Evolutionary conservation across 1,140 invertebrate genomes (phyloP).

Genomic region (Aphidius gifuensis): DNA sequence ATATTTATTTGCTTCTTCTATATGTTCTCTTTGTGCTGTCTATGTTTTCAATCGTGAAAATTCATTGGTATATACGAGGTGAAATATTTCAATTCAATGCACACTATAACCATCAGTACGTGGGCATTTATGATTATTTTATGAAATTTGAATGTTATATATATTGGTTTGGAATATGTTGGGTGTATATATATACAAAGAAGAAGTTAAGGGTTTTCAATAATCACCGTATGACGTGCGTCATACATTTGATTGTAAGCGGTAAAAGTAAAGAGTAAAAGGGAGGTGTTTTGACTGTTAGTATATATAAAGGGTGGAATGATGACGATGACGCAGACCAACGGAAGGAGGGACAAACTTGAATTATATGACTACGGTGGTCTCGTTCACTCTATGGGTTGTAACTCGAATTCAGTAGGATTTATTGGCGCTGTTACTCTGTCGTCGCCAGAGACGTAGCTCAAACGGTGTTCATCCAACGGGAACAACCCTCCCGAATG

Average conservation of each 20-base stretch:
- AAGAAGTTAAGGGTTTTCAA: too few species aligned
- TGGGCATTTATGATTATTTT: too few species aligned
- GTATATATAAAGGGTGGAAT: background rate
- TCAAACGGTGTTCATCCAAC: conserved; percentile 33
- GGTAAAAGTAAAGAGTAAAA: background rate
- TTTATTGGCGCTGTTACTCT: conserved; percentile 42
- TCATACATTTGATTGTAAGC: background rate
- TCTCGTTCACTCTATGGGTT: conserved; percentile 33
- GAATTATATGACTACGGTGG: conserved; percentile 38
- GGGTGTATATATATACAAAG: too few species aligned
- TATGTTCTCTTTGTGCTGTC: too few species aligned
- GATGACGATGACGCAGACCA: conserved; percentile 16
- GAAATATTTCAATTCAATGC: too few species aligned
- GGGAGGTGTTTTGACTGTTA: background rate
- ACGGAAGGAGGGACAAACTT: conserved; percentile 16
- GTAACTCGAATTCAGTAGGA: conserved; percentile 43
- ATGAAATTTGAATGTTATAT: too few species aligned
- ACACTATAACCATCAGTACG: too few species aligned
- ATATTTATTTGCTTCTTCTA: background rate
- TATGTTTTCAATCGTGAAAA: too few species aligned
- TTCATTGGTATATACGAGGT: too few species aligned
- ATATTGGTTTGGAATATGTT: too few species aligned
- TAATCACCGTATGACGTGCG: background rate
- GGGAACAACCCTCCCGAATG: conserved; percentile 33
- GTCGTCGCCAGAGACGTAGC: conserved; percentile 33